Percentiles rank a stretch among this genome's conserved stretches.
Evolutionary conservation across 2,113 vertebrate species (phyloP).

Genomic region (Esox niger): DNA sequence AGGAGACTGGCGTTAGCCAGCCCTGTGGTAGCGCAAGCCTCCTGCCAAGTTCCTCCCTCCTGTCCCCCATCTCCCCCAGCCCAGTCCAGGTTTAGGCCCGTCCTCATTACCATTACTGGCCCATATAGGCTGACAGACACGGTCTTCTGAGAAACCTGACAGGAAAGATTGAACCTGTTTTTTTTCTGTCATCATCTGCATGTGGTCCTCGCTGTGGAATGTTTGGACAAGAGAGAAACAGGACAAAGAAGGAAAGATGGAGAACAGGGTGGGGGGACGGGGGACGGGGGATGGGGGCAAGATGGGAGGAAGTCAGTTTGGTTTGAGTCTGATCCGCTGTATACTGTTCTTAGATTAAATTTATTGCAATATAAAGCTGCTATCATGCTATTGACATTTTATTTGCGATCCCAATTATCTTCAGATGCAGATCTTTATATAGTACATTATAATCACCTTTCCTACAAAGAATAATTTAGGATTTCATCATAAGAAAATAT

Average conservation of each 20-base stretch:
- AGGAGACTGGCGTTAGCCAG: too few relatives aligned
- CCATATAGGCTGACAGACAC: constrained; percentile 18
- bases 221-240: constrained; percentile 42
- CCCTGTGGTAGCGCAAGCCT: neutral
- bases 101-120: constrained; percentile 23
- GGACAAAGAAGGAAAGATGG: neutral
- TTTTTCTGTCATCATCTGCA: constrained; percentile 49
- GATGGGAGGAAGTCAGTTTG: neutral
- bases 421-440: too few relatives aligned
- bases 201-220: constrained; percentile 59
- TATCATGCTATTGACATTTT: too few relatives aligned
- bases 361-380: too few relatives aligned
- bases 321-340: too few relatives aligned
- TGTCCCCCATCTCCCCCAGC: too few relatives aligned
- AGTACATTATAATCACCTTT: too few relatives aligned
- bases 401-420: too few relatives aligned
- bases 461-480: too few relatives aligned
- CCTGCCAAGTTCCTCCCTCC: neutral
- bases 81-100: neutral
- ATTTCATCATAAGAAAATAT: too few relatives aligned
- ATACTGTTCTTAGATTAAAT: too few relatives aligned
- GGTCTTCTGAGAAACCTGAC: constrained; percentile 27
- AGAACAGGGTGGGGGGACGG: constrained; percentile 26
- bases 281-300: too few relatives aligned
- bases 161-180: constrained; percentile 39